Evolutionary conservation across 2,888 invertebrate genomes (phyloP), one percentile per base, ranked within the genome.

Genomic region (Meliscaeva auricollis): DNA sequence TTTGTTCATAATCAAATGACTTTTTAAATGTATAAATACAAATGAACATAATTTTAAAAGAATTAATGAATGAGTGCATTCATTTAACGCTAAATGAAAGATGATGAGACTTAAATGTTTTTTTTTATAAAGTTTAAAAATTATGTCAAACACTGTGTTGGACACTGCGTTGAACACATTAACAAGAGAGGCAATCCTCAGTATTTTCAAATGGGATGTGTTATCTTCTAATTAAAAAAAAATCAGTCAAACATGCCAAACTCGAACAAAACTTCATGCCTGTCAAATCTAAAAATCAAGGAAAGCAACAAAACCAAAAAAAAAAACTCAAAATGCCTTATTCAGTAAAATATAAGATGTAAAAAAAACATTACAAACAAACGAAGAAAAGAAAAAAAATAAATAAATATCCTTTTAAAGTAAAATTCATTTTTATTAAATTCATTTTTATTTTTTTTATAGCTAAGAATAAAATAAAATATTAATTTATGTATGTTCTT

Each of bases 351-450:
- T 9, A 41, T 9, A 60, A 38, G 13, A 30, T 44, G 46, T 15
- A 38, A 41, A 32, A 32, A 64, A 46, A 17, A 26, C 11, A 64
- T 9, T 15, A 46, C 62, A 74, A 68, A 68, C 52, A 72, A 81
- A 82, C 56, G 20, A n/a, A 69, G 26, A 17, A 66, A 66, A 76
- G 35, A 11, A 38, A 38, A 38, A 38, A 26, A 60, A 80, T 66
- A 73, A 79, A 35, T 41, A 76, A 83, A 83, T 58, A 60, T 35
- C 77, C 26, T 54, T 75, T 58, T 85, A 77, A 76, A 73, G 69
- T 73, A 77, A 68, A 81, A 85, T 75, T 79, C 46, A 70, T 75
- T 50, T 81, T 87, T 87, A 83, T 83, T 87, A 78, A 87, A 80
- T 74, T 87, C 75, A 75, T 87, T 44, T 22, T 79, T 78, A 77